Conservation (phyloP, 2,113 vertebrate genomes). For the Hiodon tergisus region DNA sequence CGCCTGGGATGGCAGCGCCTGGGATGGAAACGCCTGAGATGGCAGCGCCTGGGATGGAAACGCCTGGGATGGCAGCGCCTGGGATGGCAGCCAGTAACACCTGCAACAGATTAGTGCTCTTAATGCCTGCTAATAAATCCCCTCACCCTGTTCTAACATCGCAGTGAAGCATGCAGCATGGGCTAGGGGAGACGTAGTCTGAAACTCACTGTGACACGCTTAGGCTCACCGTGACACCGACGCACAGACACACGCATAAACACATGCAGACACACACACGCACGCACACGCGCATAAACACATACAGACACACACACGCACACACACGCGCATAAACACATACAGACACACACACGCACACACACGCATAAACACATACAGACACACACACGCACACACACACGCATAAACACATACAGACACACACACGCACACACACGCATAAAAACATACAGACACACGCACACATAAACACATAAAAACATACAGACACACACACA, state of each 20-base stretch:
- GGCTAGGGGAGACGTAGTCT: slow-evolving; percentile 26
- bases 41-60: too few relatives aligned
- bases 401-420: too few relatives aligned
- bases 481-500: background rate
- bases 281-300: too few relatives aligned
- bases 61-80: slow-evolving; percentile 43
- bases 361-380: too few relatives aligned
- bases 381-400: too few relatives aligned
- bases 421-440: too few relatives aligned
- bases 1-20: background rate
- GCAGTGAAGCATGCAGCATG: slow-evolving; percentile 39
- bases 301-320: slow-evolving; percentile 1
- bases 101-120: slow-evolving; percentile 72
- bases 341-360: too few relatives aligned
- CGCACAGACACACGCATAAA: background rate
- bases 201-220: slow-evolving; percentile 8
- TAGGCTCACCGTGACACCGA: background rate
- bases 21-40: too few relatives aligned
- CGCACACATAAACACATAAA: too few relatives aligned
- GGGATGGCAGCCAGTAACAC: slow-evolving; percentile 67
- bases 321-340: background rate
- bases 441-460: background rate
- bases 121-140: slow-evolving; percentile 69
- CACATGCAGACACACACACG: too few relatives aligned
- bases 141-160: slow-evolving; percentile 55